These are phyloP conservation scores for Melanotaenia nigrans DNA, from an alignment of 2,797 vertebrate genomes.

Conservation along the genomic window DNA sequence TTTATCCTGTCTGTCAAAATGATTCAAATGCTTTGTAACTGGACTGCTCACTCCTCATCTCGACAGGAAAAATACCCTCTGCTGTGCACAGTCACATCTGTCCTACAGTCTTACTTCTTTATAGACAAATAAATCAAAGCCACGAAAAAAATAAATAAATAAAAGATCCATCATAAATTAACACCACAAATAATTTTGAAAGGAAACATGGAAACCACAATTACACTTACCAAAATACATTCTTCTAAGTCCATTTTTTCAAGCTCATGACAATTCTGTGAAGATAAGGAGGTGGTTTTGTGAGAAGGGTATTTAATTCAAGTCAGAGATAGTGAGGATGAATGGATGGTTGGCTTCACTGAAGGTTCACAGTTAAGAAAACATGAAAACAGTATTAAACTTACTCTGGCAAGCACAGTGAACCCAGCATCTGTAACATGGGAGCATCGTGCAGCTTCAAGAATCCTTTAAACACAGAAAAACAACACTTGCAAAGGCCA, in stretches of 20 bases:
- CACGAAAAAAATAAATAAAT: background rate
- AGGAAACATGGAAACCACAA: slow-evolving; percentile 6
- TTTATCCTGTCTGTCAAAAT: slow-evolving; percentile 21
- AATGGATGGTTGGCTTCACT: slow-evolving; percentile 6
- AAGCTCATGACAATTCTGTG: slow-evolving; percentile 92
- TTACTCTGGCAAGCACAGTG: slow-evolving; percentile 91
- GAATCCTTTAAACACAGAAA: slow-evolving; percentile 83
- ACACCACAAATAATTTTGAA: background rate
- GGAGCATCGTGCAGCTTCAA: slow-evolving; percentile 93
- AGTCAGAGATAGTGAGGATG: background rate
- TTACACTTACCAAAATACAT: slow-evolving; percentile 90
- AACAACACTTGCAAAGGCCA: slow-evolving; percentile 3
- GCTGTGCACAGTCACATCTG: slow-evolving; percentile 14
- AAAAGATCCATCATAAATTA: slow-evolving; percentile 12
- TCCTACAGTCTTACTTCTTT: slow-evolving; percentile 14
- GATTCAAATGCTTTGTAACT: slow-evolving; percentile 12
- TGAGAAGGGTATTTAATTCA: background rate
- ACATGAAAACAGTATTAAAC: slow-evolving; percentile 38
- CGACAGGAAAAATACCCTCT: slow-evolving; percentile 10
- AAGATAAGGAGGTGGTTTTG: slow-evolving; percentile 20
- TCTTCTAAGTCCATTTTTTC: slow-evolving; percentile 98
- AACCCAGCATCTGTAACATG: slow-evolving; percentile 93
- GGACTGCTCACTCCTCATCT: slow-evolving; percentile 1
- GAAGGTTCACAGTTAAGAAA: slow-evolving; percentile 19
- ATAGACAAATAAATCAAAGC: slow-evolving; percentile 9